A percentile compares a stretch with the other conserved stretches of the same genome.
These are phyloP conservation scores for Celastrina argiolus DNA, from an alignment of 2,888 invertebrate species.

Conservation along the genomic window DNA sequence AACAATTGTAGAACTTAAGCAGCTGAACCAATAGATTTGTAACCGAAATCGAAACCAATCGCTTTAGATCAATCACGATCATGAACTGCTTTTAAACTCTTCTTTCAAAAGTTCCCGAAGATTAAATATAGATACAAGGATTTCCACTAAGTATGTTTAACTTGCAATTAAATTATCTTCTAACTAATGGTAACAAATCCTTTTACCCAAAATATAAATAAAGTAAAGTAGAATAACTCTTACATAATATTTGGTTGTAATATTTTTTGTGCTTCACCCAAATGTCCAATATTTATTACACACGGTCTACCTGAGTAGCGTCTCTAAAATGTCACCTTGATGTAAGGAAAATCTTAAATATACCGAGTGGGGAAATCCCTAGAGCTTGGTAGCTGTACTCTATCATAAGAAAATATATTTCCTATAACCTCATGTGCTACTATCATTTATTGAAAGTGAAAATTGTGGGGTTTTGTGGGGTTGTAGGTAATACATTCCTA, in stretches of 20 bases:
- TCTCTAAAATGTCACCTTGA: neutral
- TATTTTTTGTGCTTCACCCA: neutral
- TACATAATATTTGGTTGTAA: neutral
- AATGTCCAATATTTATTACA: neutral
- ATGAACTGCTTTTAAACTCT: neutral
- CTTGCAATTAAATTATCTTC: neutral
- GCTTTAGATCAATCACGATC: neutral
- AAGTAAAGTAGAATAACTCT: neutral
- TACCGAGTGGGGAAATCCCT: neutral
- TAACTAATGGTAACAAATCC: too few relatives aligned
- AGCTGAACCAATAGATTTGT: slow-evolving; percentile 4
- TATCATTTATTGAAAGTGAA: neutral
- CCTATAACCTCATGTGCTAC: neutral
- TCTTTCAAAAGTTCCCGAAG: neutral
- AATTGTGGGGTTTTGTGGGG: neutral
- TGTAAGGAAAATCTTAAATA: neutral
- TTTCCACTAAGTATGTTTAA: neutral
- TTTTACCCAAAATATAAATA: neutral
- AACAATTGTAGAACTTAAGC: neutral
- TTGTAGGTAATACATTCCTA: too few relatives aligned
- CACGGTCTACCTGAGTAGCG: neutral
- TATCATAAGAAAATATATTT: slow-evolving; percentile 1
- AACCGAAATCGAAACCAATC: neutral
- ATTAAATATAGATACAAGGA: neutral
- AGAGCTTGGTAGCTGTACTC: neutral